phyloP scores from a whole-genome alignment of 2,888 invertebrate species.

The Cistogaster globosa region DNA sequence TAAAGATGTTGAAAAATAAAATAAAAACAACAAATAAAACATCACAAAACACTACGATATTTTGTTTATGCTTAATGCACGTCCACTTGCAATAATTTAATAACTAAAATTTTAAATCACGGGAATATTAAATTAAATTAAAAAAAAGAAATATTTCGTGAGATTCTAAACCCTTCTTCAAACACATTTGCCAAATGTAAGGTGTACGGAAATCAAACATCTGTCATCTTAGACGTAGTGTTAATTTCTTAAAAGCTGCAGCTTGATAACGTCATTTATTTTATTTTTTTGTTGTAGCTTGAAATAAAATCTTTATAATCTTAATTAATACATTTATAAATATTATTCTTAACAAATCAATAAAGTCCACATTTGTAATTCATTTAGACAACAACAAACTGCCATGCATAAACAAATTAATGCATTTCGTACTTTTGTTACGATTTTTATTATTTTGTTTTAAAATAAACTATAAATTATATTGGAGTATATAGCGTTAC shows the following conservation, averaged over 20 bases:
- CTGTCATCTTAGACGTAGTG: background rate
- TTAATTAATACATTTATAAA: background rate
- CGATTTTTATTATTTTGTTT: no score
- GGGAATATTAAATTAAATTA: no score
- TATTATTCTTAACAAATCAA: constrained; percentile 37
- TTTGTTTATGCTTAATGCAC: no score
- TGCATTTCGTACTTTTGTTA: no score
- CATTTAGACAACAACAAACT: background rate
- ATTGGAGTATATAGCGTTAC: no score
- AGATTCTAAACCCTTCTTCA: background rate
- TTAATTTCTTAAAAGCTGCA: background rate
- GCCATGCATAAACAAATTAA: background rate
- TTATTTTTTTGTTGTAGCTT: background rate
- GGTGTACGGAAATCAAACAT: constrained; percentile 34
- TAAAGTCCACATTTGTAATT: constrained; percentile 9
- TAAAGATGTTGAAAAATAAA: no score
- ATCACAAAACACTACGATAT: no score
- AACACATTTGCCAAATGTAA: background rate
- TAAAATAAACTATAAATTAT: no score
- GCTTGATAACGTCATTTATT: background rate
- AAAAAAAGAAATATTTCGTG: no score
- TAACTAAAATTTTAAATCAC: no score
- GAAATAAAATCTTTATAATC: constrained; percentile 15
- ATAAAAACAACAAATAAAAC: no score
- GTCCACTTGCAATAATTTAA: no score